These are phyloP conservation scores for Plebejus argus DNA, from an alignment of 2,888 invertebrate genomes.

Conservation along the genomic window DNA sequence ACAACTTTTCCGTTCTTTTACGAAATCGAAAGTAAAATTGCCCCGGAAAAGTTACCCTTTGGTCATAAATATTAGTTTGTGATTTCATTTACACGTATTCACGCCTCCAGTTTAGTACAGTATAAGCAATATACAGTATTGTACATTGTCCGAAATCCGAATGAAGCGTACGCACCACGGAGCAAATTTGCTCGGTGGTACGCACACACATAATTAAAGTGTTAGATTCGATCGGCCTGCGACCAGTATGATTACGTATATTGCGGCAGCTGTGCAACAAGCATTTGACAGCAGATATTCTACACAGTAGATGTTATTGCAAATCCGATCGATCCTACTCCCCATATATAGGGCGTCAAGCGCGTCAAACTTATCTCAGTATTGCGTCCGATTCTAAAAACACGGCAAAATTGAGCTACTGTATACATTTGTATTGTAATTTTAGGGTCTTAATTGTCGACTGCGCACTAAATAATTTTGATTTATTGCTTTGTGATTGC, in stretches of 20 bases:
- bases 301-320: no score
- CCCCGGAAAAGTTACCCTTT: slow-evolving; percentile 21
- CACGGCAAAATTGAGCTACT: not conserved
- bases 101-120: slow-evolving; percentile 50
- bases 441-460: slow-evolving; percentile 69
- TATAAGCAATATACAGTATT: not conserved
- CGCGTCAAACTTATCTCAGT: not conserved
- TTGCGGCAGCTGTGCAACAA: no score
- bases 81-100: slow-evolving; percentile 47
- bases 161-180: no score
- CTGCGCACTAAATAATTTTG: slow-evolving; percentile 75
- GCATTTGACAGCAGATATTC: no score
- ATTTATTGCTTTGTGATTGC: slow-evolving; percentile 78
- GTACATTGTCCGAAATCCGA: not conserved
- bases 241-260: no score
- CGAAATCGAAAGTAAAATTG: slow-evolving; percentile 24
- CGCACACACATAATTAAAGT: no score
- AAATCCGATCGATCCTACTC: no score
- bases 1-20: not conserved
- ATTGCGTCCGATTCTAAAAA: not conserved
- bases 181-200: no score
- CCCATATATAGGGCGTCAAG: no score
- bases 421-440: slow-evolving; percentile 36
- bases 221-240: no score
- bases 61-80: slow-evolving; percentile 45